These are phyloP conservation scores for Neoascia interrupta DNA, from an alignment of 2,888 invertebrate genomes.

Conservation along the genomic window DNA sequence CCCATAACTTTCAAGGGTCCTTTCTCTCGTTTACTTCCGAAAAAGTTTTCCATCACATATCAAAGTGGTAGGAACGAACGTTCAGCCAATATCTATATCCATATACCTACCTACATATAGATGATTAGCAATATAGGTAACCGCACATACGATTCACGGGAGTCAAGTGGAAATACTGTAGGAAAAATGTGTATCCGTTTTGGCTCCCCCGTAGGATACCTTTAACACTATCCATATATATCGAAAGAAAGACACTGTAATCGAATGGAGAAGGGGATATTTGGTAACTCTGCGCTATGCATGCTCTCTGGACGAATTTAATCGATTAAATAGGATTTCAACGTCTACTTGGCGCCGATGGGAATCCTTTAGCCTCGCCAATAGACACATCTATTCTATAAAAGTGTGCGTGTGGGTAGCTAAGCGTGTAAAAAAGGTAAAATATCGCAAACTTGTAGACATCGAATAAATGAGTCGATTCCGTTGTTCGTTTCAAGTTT, in stretches of 20 bases:
- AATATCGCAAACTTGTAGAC: constrained; percentile 72
- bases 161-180: constrained; percentile 24
- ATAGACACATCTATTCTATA: constrained; percentile 20
- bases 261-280: no score
- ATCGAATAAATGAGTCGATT: constrained; percentile 72
- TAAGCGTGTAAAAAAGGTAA: constrained; percentile 70
- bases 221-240: neutral
- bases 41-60: constrained; percentile 21
- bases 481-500: constrained; percentile 66
- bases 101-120: neutral
- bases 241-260: neutral
- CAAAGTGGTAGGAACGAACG: constrained; percentile 7
- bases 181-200: constrained; percentile 3
- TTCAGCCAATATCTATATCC: neutral
- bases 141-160: constrained; percentile 11
- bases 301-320: constrained; percentile 57
- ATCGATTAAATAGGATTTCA: constrained; percentile 72
- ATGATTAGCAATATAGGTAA: constrained; percentile 36
- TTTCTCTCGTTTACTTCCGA: neutral
- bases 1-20: constrained; percentile 23
- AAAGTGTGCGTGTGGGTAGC: constrained; percentile 56
- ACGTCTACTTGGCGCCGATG: constrained; percentile 72
- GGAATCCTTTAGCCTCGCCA: constrained; percentile 65
- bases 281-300: no score
- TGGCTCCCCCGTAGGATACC: neutral